A percentile compares a stretch with the other conserved stretches of the same genome.
Conservation (phyloP, 2,888 invertebrate species). For the Epirrita christyi region DNA sequence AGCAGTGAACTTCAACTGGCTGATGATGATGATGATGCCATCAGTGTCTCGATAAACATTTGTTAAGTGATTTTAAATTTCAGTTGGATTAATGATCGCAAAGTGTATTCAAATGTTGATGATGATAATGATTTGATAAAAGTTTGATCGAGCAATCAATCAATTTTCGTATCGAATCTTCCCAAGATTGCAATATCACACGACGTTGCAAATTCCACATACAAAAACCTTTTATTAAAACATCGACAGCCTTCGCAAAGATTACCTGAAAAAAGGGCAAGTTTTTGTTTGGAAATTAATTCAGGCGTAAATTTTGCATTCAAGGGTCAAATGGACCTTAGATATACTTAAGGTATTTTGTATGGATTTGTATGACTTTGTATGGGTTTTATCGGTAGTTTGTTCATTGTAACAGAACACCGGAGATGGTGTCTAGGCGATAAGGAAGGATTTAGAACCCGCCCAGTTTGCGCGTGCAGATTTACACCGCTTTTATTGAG, state of each 20-base stretch:
- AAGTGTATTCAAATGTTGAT: constrained; percentile 12
- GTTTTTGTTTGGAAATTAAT: constrained; percentile 37
- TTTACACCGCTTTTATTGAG: constrained; percentile 33
- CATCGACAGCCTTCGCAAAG: constrained; percentile 31
- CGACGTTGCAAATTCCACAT: constrained; percentile 18
- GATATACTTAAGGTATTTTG: constrained; percentile 32
- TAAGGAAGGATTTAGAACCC: constrained; percentile 43
- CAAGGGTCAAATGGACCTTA: constrained; percentile 37
- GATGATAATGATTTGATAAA: constrained; percentile 9
- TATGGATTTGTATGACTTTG: constrained; percentile 32
- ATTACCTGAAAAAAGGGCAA: constrained; percentile 26
- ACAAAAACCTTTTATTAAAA: constrained; percentile 37
- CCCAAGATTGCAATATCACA: constrained; percentile 27
- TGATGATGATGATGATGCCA: too few relatives aligned
- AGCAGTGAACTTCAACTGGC: too few relatives aligned
- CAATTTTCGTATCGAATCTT: constrained; percentile 21
- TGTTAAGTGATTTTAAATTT: too few relatives aligned
- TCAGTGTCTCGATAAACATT: too few relatives aligned
- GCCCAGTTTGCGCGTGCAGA: constrained; percentile 32
- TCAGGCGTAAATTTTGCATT: constrained; percentile 44
- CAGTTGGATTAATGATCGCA: constrained; percentile 8
- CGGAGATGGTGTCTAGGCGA: constrained; percentile 43
- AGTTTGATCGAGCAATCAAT: constrained; percentile 18
- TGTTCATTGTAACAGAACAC: constrained; percentile 39
- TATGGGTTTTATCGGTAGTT: constrained; percentile 40